A percentile compares a stretch with the other conserved stretches of the same genome.
Conservation (phyloP, 2,113 vertebrate species). For the Oceanodroma tethys region DNA sequence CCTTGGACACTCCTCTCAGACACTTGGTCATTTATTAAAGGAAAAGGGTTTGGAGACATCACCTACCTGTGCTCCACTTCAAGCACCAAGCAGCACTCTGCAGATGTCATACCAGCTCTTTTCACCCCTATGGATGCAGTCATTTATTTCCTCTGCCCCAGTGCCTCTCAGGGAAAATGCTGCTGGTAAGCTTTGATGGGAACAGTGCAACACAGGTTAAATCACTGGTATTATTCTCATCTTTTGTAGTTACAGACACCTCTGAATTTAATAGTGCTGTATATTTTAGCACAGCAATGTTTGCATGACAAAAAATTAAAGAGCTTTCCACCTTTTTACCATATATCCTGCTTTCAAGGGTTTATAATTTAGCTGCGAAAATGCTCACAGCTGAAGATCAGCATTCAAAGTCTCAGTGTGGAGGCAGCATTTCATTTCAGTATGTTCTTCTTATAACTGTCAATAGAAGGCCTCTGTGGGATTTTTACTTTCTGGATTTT, state of each 20-base stretch:
- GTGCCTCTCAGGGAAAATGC: not conserved
- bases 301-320: conserved; percentile 16
- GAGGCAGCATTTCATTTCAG: conserved; percentile 37
- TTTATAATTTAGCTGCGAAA: conserved; percentile 5
- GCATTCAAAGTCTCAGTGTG: conserved; percentile 31
- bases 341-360: not conserved
- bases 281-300: not conserved
- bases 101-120: not conserved
- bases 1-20: not conserved
- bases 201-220: not conserved
- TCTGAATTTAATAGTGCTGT: not conserved
- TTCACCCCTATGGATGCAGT: not conserved
- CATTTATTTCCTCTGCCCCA: not conserved
- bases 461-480: not conserved
- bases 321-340: not conserved
- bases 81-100: not conserved
- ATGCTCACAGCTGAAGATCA: conserved; percentile 10
- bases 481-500: not conserved
- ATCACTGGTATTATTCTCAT: not conserved
- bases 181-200: not conserved
- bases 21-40: not conserved
- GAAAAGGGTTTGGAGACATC: not conserved
- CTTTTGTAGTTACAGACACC: not conserved
- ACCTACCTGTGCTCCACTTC: not conserved
- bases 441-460: conserved; percentile 19